Evolutionary conservation across 2,797 vertebrate genomes (phyloP).

Genomic region (Micromesistius poutassou): DNA sequence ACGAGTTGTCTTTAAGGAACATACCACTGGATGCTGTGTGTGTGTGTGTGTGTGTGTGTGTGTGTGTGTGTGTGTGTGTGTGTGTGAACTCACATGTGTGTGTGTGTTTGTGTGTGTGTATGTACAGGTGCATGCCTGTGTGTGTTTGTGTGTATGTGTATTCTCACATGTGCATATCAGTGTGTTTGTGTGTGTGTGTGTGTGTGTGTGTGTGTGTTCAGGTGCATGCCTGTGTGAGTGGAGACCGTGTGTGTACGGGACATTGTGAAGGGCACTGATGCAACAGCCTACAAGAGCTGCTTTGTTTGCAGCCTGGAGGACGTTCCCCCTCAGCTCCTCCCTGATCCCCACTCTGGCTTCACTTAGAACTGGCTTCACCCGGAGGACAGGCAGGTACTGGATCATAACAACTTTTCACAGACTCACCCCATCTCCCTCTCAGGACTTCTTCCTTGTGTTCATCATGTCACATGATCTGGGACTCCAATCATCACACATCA

Average conservation of each 20-base stretch:
- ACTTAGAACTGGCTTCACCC: background rate
- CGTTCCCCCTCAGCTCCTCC: conserved; percentile 30
- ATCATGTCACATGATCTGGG: background rate
- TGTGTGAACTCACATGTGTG: too few species aligned
- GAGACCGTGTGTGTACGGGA: background rate
- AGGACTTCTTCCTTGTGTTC: background rate
- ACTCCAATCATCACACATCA: background rate
- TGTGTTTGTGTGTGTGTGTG: background rate
- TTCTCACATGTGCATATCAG: background rate
- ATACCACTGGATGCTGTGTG: too few species aligned
- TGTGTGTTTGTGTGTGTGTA: conserved; percentile 13
- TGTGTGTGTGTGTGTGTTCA: background rate
- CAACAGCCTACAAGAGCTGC: conserved; percentile 61
- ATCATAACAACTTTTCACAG: background rate
- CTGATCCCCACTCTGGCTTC: background rate
- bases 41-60: background rate
- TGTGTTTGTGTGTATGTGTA: conserved; percentile 18
- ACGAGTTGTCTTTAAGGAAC: too few species aligned
- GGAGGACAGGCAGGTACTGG: background rate
- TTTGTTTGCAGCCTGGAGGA: conserved; percentile 65
- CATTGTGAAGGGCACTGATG: conserved; percentile 56
- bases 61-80: conserved; percentile 20
- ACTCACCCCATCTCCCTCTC: background rate
- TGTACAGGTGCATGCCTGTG: conserved; percentile 15
- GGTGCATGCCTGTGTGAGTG: conserved; percentile 1